Conservation (phyloP, 2,888 invertebrate genomes). For the Melipona beecheii region DNA sequence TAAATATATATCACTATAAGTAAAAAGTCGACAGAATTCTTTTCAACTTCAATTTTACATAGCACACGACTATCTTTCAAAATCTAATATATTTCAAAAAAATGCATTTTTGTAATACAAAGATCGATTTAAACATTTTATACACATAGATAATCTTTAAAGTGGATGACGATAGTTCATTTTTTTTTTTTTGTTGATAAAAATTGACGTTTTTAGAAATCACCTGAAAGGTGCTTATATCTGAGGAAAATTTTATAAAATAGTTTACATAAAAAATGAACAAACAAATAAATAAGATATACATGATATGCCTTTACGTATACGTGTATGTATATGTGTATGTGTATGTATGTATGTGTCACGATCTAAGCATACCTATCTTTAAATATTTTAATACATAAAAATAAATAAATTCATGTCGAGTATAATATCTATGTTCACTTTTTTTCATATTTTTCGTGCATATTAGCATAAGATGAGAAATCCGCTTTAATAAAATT, state of each 20-base stretch:
- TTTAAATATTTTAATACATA: not conserved
- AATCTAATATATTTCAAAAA: not conserved
- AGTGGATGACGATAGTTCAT: not conserved
- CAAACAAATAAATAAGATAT: not conserved
- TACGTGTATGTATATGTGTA: not conserved
- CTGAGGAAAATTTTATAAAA: conserved; percentile 18
- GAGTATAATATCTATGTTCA: not conserved
- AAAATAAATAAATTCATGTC: conserved; percentile 5
- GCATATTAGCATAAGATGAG: conserved; percentile 1
- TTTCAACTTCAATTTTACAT: not conserved
- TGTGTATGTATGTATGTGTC: not conserved
- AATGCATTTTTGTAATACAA: conserved; percentile 4
- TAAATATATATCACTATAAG: conserved; percentile 8
- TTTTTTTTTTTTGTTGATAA: not conserved
- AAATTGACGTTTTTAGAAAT: not conserved
- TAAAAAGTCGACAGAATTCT: conserved; percentile 26
- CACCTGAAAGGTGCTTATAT: conserved; percentile 21
- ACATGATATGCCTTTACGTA: not conserved
- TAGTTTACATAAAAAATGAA: conserved; percentile 8
- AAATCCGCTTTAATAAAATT: conserved; percentile 22
- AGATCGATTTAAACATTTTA: not conserved
- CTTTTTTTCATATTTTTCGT: not conserved
- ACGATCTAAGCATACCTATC: conserved; percentile 8
- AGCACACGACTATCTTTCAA: not conserved
- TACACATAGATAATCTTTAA: not conserved